Evolutionary conservation across 1,140 invertebrate genomes (phyloP), one percentile per base, ranked within the genome.

Genomic region (Belonocnema kinseyi): DNA sequence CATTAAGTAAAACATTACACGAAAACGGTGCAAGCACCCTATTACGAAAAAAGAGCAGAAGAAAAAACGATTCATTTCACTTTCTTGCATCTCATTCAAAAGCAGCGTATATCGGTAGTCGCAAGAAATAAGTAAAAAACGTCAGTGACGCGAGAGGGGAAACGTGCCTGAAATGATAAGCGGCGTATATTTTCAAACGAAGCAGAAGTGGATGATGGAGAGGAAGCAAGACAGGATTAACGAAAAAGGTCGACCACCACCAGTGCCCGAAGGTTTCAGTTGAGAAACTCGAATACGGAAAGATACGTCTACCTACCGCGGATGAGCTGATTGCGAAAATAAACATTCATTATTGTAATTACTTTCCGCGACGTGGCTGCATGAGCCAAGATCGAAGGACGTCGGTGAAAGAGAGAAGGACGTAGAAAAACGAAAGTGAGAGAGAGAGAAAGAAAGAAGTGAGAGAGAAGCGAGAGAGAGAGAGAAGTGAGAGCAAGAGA

Each of bases 331-430:
- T 87, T 88, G 85, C 85, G 85, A 87, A 87, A 87, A 87, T 85
- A 88, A 88, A 88, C 86, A 88, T 86, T 87, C 86, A 87, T 87
- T 88, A 88, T 87, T 86, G 87, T 87, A 88, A 87, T 88, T 88
- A 87, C 86, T 86, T 85, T 85, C 81, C 81, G 82, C 85, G 84
- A 87, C 84, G 85, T 87, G 83, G 82, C 76, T 80, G 77, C 77
- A 73, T 66, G 79, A 80, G 81, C 78, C 75, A 77, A 40, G 77
- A 83, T 84, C 76, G 73, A 77, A 72, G 14, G 72, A 33, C 26
- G 26, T 33, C 26, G 26, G 26, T 3, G 26, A 71, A 61, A 50
- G 51, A 52, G 58, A 40, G 50, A 26, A 19, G 14, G 33, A 72
- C 11, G 33, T 13, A 72, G 14, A 17, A 72, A 17, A 11, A 50